A percentile compares a stretch with the other conserved stretches of the same genome.
phyloP scores from a whole-genome alignment of 2,113 vertebrate species.

The Acinonyx jubatus region DNA sequence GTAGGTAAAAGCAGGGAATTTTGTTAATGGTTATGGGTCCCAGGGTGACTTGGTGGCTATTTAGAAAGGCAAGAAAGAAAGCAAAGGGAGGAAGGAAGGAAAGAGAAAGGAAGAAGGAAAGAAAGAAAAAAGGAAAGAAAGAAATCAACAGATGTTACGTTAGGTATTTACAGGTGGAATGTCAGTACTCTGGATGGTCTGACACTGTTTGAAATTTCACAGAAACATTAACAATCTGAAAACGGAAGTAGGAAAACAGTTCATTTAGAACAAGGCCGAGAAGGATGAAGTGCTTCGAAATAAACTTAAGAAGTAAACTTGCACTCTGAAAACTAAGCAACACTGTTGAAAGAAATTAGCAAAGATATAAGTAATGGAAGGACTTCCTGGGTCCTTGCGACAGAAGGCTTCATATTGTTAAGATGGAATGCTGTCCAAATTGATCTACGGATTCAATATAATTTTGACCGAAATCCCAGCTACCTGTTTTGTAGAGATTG shows the following conservation, averaged over 20 bases:
- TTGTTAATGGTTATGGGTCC: not conserved
- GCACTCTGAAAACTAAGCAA: not conserved
- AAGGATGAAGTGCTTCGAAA: not conserved
- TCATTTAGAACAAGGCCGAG: not conserved
- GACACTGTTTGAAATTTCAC: not conserved
- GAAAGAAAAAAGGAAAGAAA: too few relatives aligned
- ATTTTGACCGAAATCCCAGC: not conserved
- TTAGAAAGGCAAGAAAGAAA: not conserved
- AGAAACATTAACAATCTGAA: slow-evolving; percentile 3
- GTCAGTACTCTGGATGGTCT: not conserved
- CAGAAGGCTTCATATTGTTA: not conserved
- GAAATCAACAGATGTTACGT: not conserved
- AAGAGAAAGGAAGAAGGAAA: not conserved
- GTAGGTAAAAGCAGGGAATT: not conserved
- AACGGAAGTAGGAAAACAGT: not conserved
- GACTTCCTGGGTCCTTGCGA: not conserved
- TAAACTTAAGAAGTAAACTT: not conserved
- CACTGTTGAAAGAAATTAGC: not conserved
- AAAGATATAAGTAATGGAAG: not conserved
- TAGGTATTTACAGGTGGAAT: not conserved
- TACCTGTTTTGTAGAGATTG: not conserved
- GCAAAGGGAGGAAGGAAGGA: too few relatives aligned
- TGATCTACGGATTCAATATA: not conserved
- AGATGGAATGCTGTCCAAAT: not conserved
- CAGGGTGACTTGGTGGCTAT: not conserved